Evolutionary conservation across 1,140 invertebrate genomes (phyloP), one percentile per base, ranked within the genome.

Genomic region (Bacillus rossius): DNA sequence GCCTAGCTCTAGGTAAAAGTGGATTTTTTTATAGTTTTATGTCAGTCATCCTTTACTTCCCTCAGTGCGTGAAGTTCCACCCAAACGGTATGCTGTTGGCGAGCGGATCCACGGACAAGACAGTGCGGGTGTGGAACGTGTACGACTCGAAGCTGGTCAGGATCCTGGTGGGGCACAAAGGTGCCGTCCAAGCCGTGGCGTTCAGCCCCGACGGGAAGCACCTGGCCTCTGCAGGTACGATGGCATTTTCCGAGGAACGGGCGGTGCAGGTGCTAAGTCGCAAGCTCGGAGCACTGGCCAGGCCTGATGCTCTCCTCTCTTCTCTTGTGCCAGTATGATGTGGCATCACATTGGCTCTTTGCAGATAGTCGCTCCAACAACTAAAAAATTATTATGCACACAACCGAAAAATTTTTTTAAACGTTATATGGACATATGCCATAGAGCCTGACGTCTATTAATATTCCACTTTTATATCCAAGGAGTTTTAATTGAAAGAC

Each of bases 11-110:
- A n/a, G n/a, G n/a, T n/a, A n/a, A n/a, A n/a, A n/a, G n/a, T n/a
- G n/a, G n/a, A n/a, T n/a, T n/a, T n/a, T n/a, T n/a, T n/a, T n/a
- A n/a, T n/a, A n/a, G n/a, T n/a, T n/a, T n/a, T n/a, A n/a, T n/a
- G n/a, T n/a, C n/a, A n/a, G n/a, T 48, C 17, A 13, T 48, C 23
- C 17, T 17, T 50, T 22, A 25, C 19, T 50, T 50, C 67, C 73
- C 72, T 23, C 65, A 86, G 85, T 82, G 86, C 66, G 79, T 91
- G 20, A 83, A 83, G 64, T 92, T 94, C 75, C 90, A 93, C 73
- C 89, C 91, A 1, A 92, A 91, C 72, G 83, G 85, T 57, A 81
- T 82, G 63, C 92, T 92, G 67, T 65, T 92, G 59, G 89, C 88
- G 37, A 89, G 87, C 1, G 89, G 87, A 14, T 89, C 89, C 17